These are phyloP conservation scores for Cosmorhoe ocellata DNA, from an alignment of 2,888 invertebrate genomes.

Conservation along the genomic window DNA sequence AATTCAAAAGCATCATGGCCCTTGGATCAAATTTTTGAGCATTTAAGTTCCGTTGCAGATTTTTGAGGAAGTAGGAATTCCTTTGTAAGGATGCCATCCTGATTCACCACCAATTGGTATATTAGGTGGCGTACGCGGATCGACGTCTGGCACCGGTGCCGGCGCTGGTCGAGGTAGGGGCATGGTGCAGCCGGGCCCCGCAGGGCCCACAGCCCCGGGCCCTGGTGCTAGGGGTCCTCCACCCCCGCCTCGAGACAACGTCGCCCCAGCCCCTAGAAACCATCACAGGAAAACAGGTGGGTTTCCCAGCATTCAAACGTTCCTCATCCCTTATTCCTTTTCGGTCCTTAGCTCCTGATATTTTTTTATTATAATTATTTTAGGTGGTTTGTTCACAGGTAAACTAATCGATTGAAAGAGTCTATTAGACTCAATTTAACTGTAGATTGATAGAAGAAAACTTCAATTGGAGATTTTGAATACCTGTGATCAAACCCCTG, in stretches of 20 bases:
- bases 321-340: constrained; percentile 19
- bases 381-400: constrained; percentile 44
- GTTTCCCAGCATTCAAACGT: constrained; percentile 35
- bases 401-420: too few relatives aligned
- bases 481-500: constrained; percentile 39
- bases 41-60: too few relatives aligned
- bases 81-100: background rate
- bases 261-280: constrained; percentile 71
- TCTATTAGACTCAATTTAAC: too few relatives aligned
- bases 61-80: too few relatives aligned
- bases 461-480: background rate
- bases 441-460: background rate
- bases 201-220: constrained; percentile 62
- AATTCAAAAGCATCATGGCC: too few relatives aligned
- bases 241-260: constrained; percentile 90
- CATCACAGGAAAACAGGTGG: constrained; percentile 78
- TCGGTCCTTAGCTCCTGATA: constrained; percentile 32
- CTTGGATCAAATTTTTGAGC: too few relatives aligned
- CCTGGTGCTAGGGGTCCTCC: constrained; percentile 95
- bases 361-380: constrained; percentile 41
- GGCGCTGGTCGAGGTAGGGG: constrained; percentile 43
- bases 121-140: constrained; percentile 43
- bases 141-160: constrained; percentile 48
- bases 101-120: constrained; percentile 14
- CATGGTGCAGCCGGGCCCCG: constrained; percentile 45